Conservation (phyloP, 2,888 invertebrate species). For the Polyommatus iphigenia region DNA sequence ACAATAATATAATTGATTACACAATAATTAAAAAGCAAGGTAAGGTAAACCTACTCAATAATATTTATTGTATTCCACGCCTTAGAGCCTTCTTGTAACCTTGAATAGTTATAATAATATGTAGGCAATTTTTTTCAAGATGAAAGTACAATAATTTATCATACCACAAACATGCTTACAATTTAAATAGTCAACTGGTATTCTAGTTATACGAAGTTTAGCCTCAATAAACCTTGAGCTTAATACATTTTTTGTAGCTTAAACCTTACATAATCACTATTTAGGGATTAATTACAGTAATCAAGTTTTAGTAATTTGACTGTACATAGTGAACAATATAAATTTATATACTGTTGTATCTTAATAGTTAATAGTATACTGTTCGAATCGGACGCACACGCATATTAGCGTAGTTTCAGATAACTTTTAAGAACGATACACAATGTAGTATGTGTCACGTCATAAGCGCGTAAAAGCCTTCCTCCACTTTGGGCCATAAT, state of each 20-base stretch:
- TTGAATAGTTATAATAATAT: no score
- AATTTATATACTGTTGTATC: neutral
- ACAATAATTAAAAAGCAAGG: no score
- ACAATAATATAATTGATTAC: no score
- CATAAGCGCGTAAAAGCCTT: no score
- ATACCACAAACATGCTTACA: neutral
- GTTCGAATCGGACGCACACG: neutral
- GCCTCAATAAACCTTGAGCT: neutral
- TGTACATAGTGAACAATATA: slow-evolving; percentile 31
- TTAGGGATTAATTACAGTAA: neutral
- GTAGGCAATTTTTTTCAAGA: neutral
- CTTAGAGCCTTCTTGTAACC: neutral
- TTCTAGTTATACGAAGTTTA: neutral
- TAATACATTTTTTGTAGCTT: neutral
- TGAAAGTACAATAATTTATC: neutral
- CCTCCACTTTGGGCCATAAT: no score
- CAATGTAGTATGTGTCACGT: neutral
- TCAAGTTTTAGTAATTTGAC: slow-evolving; percentile 15
- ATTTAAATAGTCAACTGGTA: neutral
- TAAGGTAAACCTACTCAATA: neutral
- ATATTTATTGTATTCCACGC: neutral
- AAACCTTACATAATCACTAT: neutral
- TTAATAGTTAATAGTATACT: neutral
- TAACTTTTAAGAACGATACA: neutral
- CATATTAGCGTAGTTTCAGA: neutral